Evolutionary conservation across 2,797 vertebrate species (phyloP).

Genomic region (Mus spretus): DNA sequence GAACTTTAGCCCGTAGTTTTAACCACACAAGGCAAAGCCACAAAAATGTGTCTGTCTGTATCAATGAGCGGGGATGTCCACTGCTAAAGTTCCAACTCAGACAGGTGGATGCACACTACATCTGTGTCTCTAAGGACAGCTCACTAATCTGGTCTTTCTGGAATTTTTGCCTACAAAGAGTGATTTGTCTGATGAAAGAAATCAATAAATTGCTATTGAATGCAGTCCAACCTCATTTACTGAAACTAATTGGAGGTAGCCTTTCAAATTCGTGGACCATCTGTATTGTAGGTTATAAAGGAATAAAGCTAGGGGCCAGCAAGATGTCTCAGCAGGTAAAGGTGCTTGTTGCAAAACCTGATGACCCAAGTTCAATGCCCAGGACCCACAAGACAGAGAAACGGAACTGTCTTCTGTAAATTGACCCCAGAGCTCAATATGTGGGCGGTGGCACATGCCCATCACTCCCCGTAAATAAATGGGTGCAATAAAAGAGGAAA

Average conservation of each 20-base stretch:
- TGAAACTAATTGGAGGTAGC: slow-evolving; percentile 75
- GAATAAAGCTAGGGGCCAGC: slow-evolving; percentile 59
- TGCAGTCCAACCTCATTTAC: slow-evolving; percentile 68
- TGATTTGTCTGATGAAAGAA: slow-evolving; percentile 66
- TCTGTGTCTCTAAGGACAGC: slow-evolving; percentile 35
- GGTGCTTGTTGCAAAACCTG: background rate
- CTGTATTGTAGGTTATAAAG: slow-evolving; percentile 73
- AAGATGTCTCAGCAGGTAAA: background rate
- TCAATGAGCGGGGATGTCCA: background rate
- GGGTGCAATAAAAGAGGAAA: background rate
- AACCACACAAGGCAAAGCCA: slow-evolving; percentile 28
- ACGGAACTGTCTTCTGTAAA: background rate
- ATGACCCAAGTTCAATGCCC: background rate
- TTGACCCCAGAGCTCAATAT: background rate
- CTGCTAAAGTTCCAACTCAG: slow-evolving; percentile 4
- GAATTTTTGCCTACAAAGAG: slow-evolving; percentile 57
- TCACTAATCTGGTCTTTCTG: slow-evolving; percentile 2
- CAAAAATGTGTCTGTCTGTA: background rate
- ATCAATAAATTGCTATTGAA: slow-evolving; percentile 76
- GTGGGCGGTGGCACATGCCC: background rate
- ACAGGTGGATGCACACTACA: background rate
- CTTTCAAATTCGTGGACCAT: slow-evolving; percentile 76
- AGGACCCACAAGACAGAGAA: background rate
- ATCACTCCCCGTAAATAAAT: background rate
- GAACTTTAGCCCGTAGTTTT: slow-evolving; percentile 31